Percentiles rank a stretch among this genome's conserved stretches.
phyloP scores from a whole-genome alignment of 2,888 invertebrate genomes.

The Hydrotaea cyrtoneurina region DNA sequence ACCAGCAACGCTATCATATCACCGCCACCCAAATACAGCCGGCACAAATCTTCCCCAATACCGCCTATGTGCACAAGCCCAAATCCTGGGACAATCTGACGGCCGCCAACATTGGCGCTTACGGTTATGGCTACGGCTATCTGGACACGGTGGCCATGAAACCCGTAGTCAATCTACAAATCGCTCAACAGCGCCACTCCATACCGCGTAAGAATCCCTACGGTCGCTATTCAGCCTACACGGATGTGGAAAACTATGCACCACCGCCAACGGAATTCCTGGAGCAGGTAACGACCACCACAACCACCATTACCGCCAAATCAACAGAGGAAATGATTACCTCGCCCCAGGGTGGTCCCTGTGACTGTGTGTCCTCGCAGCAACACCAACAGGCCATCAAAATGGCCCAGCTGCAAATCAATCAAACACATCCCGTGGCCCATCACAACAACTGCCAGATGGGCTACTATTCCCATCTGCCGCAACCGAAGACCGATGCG shows the following conservation, averaged over 20 bases:
- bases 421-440: slow-evolving; percentile 75
- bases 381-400: slow-evolving; percentile 76
- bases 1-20: slow-evolving; percentile 79
- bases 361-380: slow-evolving; percentile 75
- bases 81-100: slow-evolving; percentile 95
- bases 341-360: slow-evolving; percentile 65
- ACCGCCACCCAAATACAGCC: slow-evolving; percentile 81
- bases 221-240: slow-evolving; percentile 80
- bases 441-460: slow-evolving; percentile 78
- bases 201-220: slow-evolving; percentile 80
- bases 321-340: slow-evolving; percentile 89
- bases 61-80: slow-evolving; percentile 85
- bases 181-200: slow-evolving; percentile 81
- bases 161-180: slow-evolving; percentile 80
- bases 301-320: slow-evolving; percentile 85
- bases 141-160: slow-evolving; percentile 84
- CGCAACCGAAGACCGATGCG: slow-evolving; percentile 76
- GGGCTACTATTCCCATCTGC: slow-evolving; percentile 80
- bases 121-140: slow-evolving; percentile 93
- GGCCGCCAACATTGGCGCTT: slow-evolving; percentile 92
- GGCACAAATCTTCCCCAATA: slow-evolving; percentile 79
- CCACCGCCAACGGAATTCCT: slow-evolving; percentile 81
- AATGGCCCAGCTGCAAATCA: slow-evolving; percentile 74
- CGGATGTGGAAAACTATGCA: slow-evolving; percentile 80
- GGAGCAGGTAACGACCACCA: slow-evolving; percentile 82